phyloP scores from a whole-genome alignment of 2,888 invertebrate species.

The Melanophora roralis region DNA sequence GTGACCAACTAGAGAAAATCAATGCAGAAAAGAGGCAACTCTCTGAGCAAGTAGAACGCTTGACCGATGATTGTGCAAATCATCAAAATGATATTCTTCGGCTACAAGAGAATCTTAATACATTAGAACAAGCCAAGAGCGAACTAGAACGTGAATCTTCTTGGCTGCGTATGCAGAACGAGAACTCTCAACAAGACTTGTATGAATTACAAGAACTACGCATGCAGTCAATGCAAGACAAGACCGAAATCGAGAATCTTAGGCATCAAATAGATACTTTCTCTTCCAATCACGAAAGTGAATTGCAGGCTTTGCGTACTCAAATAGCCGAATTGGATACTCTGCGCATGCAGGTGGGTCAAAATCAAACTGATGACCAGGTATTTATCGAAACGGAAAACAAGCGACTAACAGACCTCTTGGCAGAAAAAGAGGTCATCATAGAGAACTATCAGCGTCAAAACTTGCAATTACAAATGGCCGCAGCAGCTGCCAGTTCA shows the following conservation, averaged over 20 bases:
- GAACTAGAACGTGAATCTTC: constrained; percentile 72
- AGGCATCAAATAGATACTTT: constrained; percentile 74
- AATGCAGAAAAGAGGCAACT: constrained; percentile 74
- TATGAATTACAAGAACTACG: constrained; percentile 75
- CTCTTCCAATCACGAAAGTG: constrained; percentile 74
- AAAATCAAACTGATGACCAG: constrained; percentile 77
- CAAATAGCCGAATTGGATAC: constrained; percentile 75
- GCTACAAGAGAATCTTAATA: constrained; percentile 70
- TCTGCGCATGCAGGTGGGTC: constrained; percentile 73
- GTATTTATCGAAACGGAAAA: constrained; percentile 79
- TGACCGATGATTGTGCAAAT: constrained; percentile 80
- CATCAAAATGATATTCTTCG: constrained; percentile 78
- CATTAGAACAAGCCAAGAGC: constrained; percentile 71
- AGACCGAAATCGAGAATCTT: constrained; percentile 76
- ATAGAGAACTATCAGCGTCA: constrained; percentile 76
- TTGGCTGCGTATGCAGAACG: constrained; percentile 75
- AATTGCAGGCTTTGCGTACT: constrained; percentile 72
- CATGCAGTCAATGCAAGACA: constrained; percentile 77
- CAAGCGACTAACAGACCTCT: constrained; percentile 79
- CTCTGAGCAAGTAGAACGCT: constrained; percentile 81
- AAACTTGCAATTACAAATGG: constrained; percentile 73
- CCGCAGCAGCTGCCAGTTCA: constrained; percentile 58
- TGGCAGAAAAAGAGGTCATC: constrained; percentile 79
- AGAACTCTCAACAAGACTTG: constrained; percentile 74
- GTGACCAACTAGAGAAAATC: constrained; percentile 74